Conservation (phyloP, 2,888 invertebrate species). For the Andrena hattorfiana region DNA sequence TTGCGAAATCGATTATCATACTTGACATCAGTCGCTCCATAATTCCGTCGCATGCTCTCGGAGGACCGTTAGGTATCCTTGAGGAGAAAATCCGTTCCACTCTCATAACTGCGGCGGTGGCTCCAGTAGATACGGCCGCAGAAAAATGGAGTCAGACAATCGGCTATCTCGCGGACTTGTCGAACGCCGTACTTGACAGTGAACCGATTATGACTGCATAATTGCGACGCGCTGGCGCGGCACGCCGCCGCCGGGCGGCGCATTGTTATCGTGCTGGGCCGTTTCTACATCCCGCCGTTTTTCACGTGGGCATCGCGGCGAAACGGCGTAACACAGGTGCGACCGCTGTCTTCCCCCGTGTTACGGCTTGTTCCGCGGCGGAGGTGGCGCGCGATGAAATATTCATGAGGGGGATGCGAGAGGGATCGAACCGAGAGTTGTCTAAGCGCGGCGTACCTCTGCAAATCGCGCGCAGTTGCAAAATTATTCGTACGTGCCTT, state of each 20-base stretch:
- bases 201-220: slow-evolving; percentile 59
- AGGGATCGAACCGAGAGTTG: slow-evolving; percentile 39
- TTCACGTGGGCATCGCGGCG: slow-evolving; percentile 30
- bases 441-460: slow-evolving; percentile 40
- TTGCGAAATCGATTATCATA: slow-evolving; percentile 43
- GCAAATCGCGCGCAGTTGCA: slow-evolving; percentile 46
- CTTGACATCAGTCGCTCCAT: slow-evolving; percentile 31
- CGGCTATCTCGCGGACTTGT: slow-evolving; percentile 4
- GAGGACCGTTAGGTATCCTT: slow-evolving; percentile 62
- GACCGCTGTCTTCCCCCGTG: background rate
- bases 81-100: slow-evolving; percentile 58
- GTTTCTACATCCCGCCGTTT: background rate
- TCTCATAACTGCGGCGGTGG: slow-evolving; percentile 27
- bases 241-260: background rate
- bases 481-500: slow-evolving; percentile 58
- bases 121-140: background rate
- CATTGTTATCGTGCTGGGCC: slow-evolving; percentile 14
- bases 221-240: background rate
- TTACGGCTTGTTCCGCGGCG: slow-evolving; percentile 2
- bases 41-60: slow-evolving; percentile 32
- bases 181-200: slow-evolving; percentile 61
- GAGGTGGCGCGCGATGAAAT: slow-evolving; percentile 44
- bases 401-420: slow-evolving; percentile 46
- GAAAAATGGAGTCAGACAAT: slow-evolving; percentile 2
- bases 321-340: slow-evolving; percentile 46